Evolutionary conservation across 1,140 invertebrate genomes (phyloP), one percentile per base, ranked within the genome.

Genomic region (Drosophila ogumai): DNA sequence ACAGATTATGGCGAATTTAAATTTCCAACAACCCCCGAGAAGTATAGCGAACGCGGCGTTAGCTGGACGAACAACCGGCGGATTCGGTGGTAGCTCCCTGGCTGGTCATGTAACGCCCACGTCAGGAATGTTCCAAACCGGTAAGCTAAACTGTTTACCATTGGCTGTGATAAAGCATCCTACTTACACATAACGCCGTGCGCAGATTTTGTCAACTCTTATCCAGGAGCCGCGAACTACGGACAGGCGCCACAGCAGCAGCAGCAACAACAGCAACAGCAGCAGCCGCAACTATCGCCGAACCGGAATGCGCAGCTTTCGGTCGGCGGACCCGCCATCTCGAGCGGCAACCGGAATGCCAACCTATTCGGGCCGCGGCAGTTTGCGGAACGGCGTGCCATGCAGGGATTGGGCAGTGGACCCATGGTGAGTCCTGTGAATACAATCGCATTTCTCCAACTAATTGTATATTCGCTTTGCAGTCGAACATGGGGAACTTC

Each of bases 11-110:
- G 96, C 96, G 94, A 96, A 96, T 94, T 94, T 96, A 94, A 96
- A 96, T 94, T 96, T 96, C 93, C 96, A 96, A 93, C 95, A 96
- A 93, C 95, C 95, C 81, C 95, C 95, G 93, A 94, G 95, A 94
- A 96, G 95, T 94, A 95, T 95, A 93, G 95, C 95, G 92, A 95
- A 95, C 91, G 94, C 95, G 90, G 94, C 95, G 79, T 93, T 95
- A 86, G 94, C 94, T 79, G 93, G 94, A 57, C 94, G 95, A 68
- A 91, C 88, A 90, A 94, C 94, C 93, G 94, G 95, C 75, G 93
- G 94, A 71, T 95, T 94, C 82, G 93, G 93, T 82, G 93, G 92
- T 90, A 94, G 93, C 91, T 94, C 94, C 66, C 91, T 94, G 79
- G 94, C 94, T 84, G 95, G 95, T 91, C 95, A 96, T 95, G 95